Percentiles rank a stretch among this genome's conserved stretches.
These are phyloP conservation scores for Drosophila tani DNA, from an alignment of 1,140 invertebrate species.

Conservation along the genomic window DNA sequence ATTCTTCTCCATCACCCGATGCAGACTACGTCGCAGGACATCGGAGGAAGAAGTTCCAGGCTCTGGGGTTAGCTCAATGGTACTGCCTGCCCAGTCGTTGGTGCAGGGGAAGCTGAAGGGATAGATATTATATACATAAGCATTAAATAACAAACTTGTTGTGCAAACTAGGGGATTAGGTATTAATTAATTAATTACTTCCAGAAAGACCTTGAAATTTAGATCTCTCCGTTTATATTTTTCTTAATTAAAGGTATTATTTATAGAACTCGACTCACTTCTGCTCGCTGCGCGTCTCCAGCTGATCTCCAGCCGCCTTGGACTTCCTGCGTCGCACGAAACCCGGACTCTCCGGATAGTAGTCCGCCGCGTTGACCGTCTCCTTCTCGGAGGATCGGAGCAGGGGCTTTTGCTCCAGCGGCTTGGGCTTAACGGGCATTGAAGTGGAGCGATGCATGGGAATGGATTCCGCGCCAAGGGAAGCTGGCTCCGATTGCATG, in stretches of 20 bases:
- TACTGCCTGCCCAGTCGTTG: constrained; percentile 79
- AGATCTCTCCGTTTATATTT: not conserved
- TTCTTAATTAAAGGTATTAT: not conserved
- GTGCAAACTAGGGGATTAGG: not conserved
- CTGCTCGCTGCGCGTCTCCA: constrained; percentile 77
- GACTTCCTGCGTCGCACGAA: constrained; percentile 63
- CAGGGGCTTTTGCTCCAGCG: constrained; percentile 65
- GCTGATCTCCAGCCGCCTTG: constrained; percentile 43
- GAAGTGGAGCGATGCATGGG: constrained; percentile 77
- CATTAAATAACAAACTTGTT: not conserved
- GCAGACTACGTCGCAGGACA: constrained; percentile 53
- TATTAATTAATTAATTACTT: constrained; percentile 4
- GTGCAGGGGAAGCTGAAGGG: constrained; percentile 73
- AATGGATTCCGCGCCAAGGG: constrained; percentile 26
- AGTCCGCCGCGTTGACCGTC: constrained; percentile 71
- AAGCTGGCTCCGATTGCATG: constrained; percentile 56
- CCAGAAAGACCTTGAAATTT: constrained; percentile 3
- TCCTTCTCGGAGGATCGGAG: constrained; percentile 78
- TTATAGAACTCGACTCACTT: constrained; percentile 61
- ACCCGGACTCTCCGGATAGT: constrained; percentile 77
- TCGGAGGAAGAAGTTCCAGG: constrained; percentile 21
- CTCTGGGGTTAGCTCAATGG: constrained; percentile 74
- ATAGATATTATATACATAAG: constrained; percentile 28
- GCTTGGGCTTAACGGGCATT: constrained; percentile 80
- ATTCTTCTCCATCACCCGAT: constrained; percentile 81